Base-by-base conservation (phyloP, 1,140 invertebrate genomes). In the Episyrphus balteatus region DNA sequence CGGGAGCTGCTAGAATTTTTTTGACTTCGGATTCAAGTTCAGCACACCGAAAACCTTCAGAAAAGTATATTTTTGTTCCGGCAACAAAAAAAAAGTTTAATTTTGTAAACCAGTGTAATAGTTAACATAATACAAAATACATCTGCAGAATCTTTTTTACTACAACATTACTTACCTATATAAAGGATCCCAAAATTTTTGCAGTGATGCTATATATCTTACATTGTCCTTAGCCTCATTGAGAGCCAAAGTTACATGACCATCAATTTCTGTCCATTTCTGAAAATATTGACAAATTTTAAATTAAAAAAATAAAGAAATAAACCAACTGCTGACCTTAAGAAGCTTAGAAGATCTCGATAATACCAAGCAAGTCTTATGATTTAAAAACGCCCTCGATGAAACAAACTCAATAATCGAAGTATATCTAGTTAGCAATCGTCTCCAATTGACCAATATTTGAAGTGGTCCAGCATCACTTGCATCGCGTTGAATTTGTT, bases 181-280 rank as follows among this genome's bases (percentile, higher is more conserved):
- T 14, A 95, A 72, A 0, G 88, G 86, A 56, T 86, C 78, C 59
- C 83, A 90, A 66, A 86, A 92, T 66, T 85, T 85, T 60, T 92
- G 86, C 50, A 94, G 71, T 37, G 85, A 82, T 56, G 88, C 87
- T 44, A 95, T 75, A 69, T 89, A 93, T 56, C 85, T 86, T 0
- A 92, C 83, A 67, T 92, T 94, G 67, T 93, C 88, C 57, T 80
- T 81, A 1, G 88, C 82, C 70, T 92, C 84, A 61, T 91, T 88
- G 51, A 82, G 76, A 48, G 80, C 77, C 47, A 82, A 77, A 13
- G 79, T 86, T 2, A 89, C 78, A 53, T 80, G 72, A 52, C 78
- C 78, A 51, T 86, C 80, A 33, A 87, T 69, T 54, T 79, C 74
- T 54, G 78, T 80, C 89, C 89, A 93, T 70, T 80, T 78, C 83